Evolutionary conservation across 2,113 vertebrate species (phyloP).

Genomic region (Circaetus cinerascens): DNA sequence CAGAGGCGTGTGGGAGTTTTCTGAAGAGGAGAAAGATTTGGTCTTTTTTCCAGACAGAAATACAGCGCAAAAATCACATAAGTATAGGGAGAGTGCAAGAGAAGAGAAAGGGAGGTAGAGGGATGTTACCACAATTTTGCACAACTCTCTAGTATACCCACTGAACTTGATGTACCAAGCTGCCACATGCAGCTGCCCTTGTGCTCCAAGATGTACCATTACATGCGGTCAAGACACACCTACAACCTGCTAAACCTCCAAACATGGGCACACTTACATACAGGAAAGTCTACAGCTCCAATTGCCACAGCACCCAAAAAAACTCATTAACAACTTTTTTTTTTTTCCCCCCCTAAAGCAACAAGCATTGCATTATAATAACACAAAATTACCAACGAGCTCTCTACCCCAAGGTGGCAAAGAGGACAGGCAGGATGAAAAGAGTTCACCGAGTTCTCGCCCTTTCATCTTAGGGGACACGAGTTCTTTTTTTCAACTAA

Average conservation of each 20-base stretch:
- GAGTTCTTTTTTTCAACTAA: not conserved
- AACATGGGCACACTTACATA: accelerated
- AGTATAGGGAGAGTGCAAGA: too few relatives aligned
- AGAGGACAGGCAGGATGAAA: not conserved
- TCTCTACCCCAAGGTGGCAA: not conserved
- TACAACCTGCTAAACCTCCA: not conserved
- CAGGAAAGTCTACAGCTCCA: not conserved
- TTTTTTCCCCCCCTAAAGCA: not conserved
- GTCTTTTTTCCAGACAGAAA: not conserved
- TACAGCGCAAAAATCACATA: not conserved
- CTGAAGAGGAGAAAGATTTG: constrained; percentile 61
- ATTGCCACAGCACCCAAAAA: not conserved
- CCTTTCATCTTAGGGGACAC: accelerated
- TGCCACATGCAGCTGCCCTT: not conserved
- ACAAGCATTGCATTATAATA: not conserved
- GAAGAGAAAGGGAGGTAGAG: not conserved
- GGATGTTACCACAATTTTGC: accelerated
- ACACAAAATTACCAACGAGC: not conserved
- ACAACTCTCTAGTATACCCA: not conserved
- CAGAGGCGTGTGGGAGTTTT: constrained; percentile 83
- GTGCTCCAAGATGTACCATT: not conserved
- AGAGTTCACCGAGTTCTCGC: not conserved
- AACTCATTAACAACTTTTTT: accelerated
- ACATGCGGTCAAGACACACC: too few relatives aligned
- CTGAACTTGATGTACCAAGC: not conserved